Evolutionary conservation across 2,888 invertebrate species (phyloP), one percentile per base, ranked within the genome.

Genomic region (Conchocele bisecta): DNA sequence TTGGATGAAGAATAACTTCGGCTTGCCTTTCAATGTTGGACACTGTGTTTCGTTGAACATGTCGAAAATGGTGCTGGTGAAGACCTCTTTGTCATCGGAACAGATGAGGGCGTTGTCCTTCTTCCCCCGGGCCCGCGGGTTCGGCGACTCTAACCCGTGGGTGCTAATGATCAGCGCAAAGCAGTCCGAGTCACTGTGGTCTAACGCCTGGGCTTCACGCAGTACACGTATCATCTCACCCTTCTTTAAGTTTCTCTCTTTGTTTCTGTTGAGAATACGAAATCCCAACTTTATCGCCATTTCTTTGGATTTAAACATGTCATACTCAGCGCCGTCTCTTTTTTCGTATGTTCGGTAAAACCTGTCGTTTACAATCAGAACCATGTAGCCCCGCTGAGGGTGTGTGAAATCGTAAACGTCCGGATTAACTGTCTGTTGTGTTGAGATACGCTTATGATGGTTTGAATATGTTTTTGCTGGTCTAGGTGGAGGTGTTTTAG

Each of bases 1-100:
- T 51, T 77, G 74, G 31, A 77, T 68, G 37, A 71, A 60, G 64
- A 77, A 77, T 9, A 77, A 33, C 54, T 77, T 77, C 17, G 77
- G 77, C 59, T 77, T 77, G 15, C 63, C 60, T 31, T 53, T 61
- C 29, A 77, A 39, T 26, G 64, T 64, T 1, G 71, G 71, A 44
- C 74, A 74, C 28, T 74, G 67, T 15, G 26, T 41, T 15, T 77
- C 73, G 39, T 60, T 71, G 35, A 77, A 77, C 77, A 77, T 74
- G 15, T 77, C 72, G 26, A 71, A 48, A n/a, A 77, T 74, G 9
- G 48, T 65, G 46, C 74, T 74, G 7, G 74, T 77, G 26, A 68
- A 77, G 13, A 74, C 65, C 11, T 58, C 37, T 29, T 60, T 50
- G 22, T 74, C 74, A 31, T 77, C 77, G 1, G 77, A 51, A 60